Conservation (phyloP, 2,888 invertebrate genomes). For the Pristionchus maxplancki region DNA sequence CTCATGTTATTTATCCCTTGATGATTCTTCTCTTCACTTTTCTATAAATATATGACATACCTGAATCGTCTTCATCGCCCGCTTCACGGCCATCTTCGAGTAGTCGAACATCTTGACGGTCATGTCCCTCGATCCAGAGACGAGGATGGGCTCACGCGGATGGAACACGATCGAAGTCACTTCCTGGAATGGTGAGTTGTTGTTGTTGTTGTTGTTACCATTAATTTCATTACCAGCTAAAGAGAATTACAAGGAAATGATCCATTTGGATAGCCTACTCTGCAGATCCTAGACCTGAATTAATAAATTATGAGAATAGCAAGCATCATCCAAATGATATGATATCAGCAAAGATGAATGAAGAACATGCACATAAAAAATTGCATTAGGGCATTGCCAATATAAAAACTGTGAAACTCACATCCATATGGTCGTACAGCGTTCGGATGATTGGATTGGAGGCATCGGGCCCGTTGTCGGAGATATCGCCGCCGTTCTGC, state of each 20-base stretch:
- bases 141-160: slow-evolving; percentile 93
- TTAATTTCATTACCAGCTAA: too few species aligned
- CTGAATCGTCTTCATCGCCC: slow-evolving; percentile 92
- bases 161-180: slow-evolving; percentile 97
- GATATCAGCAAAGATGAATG: too few species aligned
- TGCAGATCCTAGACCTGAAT: too few species aligned
- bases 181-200: slow-evolving; percentile 81
- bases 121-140: slow-evolving; percentile 94
- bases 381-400: not conserved
- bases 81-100: slow-evolving; percentile 97
- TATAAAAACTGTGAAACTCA: slow-evolving; percentile 61
- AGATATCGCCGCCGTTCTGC: slow-evolving; percentile 59
- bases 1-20: too few species aligned
- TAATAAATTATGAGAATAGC: too few species aligned
- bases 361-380: too few species aligned
- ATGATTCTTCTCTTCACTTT: too few species aligned
- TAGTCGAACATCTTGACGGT: slow-evolving; percentile 97
- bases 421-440: slow-evolving; percentile 94
- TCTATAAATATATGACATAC: slow-evolving; percentile 83
- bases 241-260: too few species aligned
- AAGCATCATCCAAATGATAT: too few species aligned
- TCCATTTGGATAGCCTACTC: too few species aligned
- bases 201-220: not conserved
- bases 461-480: slow-evolving; percentile 79
- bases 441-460: slow-evolving; percentile 97